Conservation (phyloP, 2,888 invertebrate species). For the Tanypteryx hageni region DNA sequence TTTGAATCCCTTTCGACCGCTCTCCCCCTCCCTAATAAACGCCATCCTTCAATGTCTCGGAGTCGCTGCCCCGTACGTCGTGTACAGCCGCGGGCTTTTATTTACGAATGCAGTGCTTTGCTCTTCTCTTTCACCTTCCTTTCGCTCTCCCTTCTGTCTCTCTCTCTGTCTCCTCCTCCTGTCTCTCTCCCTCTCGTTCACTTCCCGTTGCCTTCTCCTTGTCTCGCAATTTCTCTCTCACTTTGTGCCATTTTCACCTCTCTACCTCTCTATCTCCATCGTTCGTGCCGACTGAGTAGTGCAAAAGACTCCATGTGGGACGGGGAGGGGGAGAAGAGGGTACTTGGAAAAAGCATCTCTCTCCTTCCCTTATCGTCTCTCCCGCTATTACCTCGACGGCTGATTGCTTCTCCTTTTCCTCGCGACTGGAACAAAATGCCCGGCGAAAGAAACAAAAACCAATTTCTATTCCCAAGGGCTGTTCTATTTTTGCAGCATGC, state of each 20-base stretch:
- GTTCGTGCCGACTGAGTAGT: background rate
- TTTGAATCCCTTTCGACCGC: slow-evolving; percentile 34
- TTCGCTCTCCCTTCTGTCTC: background rate
- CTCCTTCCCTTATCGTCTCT: too few species aligned
- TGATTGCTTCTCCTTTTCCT: too few species aligned
- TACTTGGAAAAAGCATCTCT: too few species aligned
- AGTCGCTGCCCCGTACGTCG: background rate
- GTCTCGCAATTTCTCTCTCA: background rate
- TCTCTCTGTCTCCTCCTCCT: background rate
- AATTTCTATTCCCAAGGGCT: too few species aligned
- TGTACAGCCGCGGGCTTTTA: background rate
- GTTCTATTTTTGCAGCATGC: too few species aligned
- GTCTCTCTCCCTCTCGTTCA: background rate
- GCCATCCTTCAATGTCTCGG: slow-evolving; percentile 50
- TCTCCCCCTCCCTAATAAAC: slow-evolving; percentile 40
- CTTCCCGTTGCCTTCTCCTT: background rate
- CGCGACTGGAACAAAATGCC: too few species aligned
- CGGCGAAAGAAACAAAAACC: too few species aligned
- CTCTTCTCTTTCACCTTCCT: background rate
- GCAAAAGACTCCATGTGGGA: too few species aligned
- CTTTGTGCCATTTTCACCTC: background rate
- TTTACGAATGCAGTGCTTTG: slow-evolving; percentile 31
- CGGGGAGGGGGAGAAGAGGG: too few species aligned
- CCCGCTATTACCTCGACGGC: too few species aligned
- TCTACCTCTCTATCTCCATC: background rate